Evolutionary conservation across 1,140 invertebrate genomes (phyloP).

Genomic region (Trichomalopsis sarcophagae): DNA sequence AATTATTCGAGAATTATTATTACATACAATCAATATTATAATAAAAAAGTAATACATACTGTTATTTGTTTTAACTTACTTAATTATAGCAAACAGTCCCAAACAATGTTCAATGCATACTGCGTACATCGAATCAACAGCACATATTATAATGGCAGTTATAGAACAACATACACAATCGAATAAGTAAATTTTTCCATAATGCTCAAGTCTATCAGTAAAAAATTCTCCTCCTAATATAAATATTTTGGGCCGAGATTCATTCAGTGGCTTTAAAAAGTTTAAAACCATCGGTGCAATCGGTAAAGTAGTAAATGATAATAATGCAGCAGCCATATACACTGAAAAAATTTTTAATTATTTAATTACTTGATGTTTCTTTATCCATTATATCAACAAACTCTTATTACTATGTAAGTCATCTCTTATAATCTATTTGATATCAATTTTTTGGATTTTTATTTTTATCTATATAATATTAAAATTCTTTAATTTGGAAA

Average conservation of each 20-base stretch:
- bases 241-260: not conserved
- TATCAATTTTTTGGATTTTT: no score
- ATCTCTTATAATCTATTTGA: no score
- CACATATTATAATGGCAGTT: not conserved
- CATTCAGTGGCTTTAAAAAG: not conserved
- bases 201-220: not conserved
- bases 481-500: no score
- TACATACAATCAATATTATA: no score
- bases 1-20: no score
- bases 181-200: not conserved
- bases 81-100: not conserved
- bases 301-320: not conserved
- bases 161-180: not conserved
- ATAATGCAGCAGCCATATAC: not conserved
- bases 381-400: no score
- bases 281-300: not conserved
- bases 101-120: not conserved
- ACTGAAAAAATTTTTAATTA: not conserved
- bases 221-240: conserved; percentile 11
- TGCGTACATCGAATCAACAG: conserved; percentile 2
- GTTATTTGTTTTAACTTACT: not conserved
- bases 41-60: no score
- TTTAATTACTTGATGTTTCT: no score
- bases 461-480: no score
- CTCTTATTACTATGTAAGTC: no score